phyloP scores from a whole-genome alignment of 2,888 invertebrate genomes.

The Melolontha melolontha region DNA sequence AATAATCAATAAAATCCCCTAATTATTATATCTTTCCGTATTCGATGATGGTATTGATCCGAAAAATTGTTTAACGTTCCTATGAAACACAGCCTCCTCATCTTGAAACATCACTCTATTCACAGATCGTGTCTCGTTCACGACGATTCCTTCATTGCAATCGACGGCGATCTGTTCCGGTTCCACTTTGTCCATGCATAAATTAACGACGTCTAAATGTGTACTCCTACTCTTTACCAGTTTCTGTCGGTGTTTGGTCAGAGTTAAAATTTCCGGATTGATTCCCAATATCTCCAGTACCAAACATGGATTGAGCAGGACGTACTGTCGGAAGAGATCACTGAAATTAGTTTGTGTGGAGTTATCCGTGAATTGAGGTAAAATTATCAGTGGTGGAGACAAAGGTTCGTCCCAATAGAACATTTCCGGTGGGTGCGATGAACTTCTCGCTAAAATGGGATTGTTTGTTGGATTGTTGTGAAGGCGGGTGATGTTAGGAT shows the following conservation, averaged over 20 bases:
- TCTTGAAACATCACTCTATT: slow-evolving; percentile 27
- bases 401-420: slow-evolving; percentile 77
- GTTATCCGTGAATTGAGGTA: slow-evolving; percentile 57
- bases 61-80: slow-evolving; percentile 34
- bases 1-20: slow-evolving; percentile 1
- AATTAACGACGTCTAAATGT: slow-evolving; percentile 41
- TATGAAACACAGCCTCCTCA: slow-evolving; percentile 17
- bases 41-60: slow-evolving; percentile 29
- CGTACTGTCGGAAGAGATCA: slow-evolving; percentile 73
- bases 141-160: slow-evolving; percentile 8
- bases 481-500: slow-evolving; percentile 74
- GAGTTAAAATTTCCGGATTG: slow-evolving; percentile 68
- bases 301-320: slow-evolving; percentile 79
- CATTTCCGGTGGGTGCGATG: slow-evolving; percentile 88
- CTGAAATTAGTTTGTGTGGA: slow-evolving; percentile 75
- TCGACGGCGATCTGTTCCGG: neutral
- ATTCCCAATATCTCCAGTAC: slow-evolving; percentile 81
- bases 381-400: slow-evolving; percentile 46
- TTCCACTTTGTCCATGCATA: neutral
- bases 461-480: slow-evolving; percentile 55
- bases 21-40: slow-evolving; percentile 24
- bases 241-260: slow-evolving; percentile 47
- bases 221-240: slow-evolving; percentile 50
- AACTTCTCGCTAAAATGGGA: slow-evolving; percentile 78
- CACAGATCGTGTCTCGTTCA: slow-evolving; percentile 13